phyloP scores from a whole-genome alignment of 2,888 invertebrate genomes.

The Lithophane leautieri region DNA sequence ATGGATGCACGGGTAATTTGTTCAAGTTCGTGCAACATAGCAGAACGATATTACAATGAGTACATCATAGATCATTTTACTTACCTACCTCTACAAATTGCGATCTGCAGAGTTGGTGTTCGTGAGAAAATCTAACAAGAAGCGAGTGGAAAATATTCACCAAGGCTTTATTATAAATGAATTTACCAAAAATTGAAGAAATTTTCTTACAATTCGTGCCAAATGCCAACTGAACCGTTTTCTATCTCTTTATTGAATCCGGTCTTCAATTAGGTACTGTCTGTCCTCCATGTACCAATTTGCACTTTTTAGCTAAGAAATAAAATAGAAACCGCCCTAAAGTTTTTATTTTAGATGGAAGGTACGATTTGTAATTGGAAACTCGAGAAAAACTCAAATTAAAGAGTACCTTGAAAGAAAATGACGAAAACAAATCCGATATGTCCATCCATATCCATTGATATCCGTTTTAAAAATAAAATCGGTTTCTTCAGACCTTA shows the following conservation, averaged over 20 bases:
- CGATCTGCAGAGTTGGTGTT: constrained; percentile 12
- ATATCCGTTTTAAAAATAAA: not conserved
- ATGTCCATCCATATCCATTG: too few species aligned
- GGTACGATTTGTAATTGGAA: not conserved
- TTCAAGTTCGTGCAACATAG: constrained; percentile 45
- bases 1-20: constrained; percentile 46
- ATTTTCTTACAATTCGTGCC: not conserved
- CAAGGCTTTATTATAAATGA: not conserved
- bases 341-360: too few species aligned
- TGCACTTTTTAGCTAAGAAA: not conserved
- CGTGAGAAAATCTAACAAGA: constrained; percentile 24
- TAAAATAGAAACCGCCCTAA: not conserved
- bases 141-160: constrained; percentile 1
- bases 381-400: not conserved
- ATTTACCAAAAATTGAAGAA: not conserved
- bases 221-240: not conserved
- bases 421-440: not conserved
- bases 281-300: not conserved
- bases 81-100: constrained; percentile 12
- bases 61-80: constrained; percentile 24
- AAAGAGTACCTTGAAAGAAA: not conserved
- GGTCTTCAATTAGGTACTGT: not conserved
- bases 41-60: constrained; percentile 48
- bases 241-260: not conserved
- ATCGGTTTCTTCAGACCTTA: too few species aligned